Evolutionary conservation across 30 jellyfish, hydroid and myxozoan genomes (phyloP).

Genomic region (Pseudorhiza aurosa): DNA sequence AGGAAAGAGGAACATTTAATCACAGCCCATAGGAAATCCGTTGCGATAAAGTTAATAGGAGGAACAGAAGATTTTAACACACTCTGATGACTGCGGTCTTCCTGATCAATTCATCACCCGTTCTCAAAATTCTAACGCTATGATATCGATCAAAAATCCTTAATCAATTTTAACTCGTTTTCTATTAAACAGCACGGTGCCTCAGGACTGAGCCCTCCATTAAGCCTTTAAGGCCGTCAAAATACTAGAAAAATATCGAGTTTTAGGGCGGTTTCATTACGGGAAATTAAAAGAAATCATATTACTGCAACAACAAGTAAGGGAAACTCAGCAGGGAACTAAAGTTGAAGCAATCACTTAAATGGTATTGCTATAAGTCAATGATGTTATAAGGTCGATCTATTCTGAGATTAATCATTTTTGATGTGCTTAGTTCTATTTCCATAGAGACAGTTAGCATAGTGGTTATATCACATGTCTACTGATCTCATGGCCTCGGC

Average conservation of each 20-base stretch:
- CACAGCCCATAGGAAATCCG: constrained; percentile 52
- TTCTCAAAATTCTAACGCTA: background rate
- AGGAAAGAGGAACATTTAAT: constrained; percentile 40
- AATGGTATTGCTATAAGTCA: no score
- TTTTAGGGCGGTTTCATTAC: background rate
- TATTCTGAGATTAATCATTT: no score
- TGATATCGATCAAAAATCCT: background rate
- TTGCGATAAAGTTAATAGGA: constrained; percentile 12
- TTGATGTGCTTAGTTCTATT: no score
- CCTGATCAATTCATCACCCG: background rate
- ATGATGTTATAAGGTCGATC: no score
- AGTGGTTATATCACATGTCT: no score
- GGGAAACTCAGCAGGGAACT: no score
- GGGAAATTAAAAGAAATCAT: background rate
- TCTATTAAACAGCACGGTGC: background rate
- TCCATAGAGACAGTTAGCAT: no score
- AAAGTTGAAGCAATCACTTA: no score
- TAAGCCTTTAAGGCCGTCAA: background rate
- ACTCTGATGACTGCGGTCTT: constrained; percentile 3
- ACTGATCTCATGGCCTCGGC: no score
- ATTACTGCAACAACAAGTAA: background rate
- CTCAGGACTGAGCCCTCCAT: background rate
- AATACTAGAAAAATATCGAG: background rate
- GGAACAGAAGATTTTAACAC: background rate
- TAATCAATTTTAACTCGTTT: background rate